Conservation (phyloP, 2,888 invertebrate genomes). For the Cosmopolites sordidus region DNA sequence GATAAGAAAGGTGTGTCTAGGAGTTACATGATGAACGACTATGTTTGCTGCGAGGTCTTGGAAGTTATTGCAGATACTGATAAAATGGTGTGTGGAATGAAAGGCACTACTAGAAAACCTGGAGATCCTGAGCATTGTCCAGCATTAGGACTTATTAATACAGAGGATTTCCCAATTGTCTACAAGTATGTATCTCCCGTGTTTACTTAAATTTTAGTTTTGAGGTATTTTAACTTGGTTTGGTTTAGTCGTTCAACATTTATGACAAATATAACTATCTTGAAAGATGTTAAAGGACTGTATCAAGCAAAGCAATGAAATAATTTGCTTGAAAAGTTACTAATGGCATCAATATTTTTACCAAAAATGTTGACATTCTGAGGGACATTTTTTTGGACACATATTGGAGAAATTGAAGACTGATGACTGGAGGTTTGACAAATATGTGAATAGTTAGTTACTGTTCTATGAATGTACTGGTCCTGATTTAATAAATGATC, state of each 20-base stretch:
- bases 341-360: too few species aligned
- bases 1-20: constrained; percentile 75
- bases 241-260: neutral
- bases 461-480: too few species aligned
- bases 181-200: constrained; percentile 69
- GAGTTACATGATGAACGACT: constrained; percentile 76
- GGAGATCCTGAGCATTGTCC: constrained; percentile 68
- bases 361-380: too few species aligned
- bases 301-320: too few species aligned
- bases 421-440: too few species aligned
- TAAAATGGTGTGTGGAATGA: constrained; percentile 84
- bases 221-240: neutral
- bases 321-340: too few species aligned
- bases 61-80: constrained; percentile 83
- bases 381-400: too few species aligned
- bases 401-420: too few species aligned
- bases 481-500: too few species aligned
- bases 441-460: too few species aligned
- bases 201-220: neutral
- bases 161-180: constrained; percentile 74
- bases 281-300: too few species aligned
- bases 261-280: too few species aligned
- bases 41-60: constrained; percentile 82
- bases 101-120: constrained; percentile 66
- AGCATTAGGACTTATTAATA: constrained; percentile 77